Conservation (phyloP, 2,888 invertebrate genomes). For the Holacanthella duospinosa region DNA sequence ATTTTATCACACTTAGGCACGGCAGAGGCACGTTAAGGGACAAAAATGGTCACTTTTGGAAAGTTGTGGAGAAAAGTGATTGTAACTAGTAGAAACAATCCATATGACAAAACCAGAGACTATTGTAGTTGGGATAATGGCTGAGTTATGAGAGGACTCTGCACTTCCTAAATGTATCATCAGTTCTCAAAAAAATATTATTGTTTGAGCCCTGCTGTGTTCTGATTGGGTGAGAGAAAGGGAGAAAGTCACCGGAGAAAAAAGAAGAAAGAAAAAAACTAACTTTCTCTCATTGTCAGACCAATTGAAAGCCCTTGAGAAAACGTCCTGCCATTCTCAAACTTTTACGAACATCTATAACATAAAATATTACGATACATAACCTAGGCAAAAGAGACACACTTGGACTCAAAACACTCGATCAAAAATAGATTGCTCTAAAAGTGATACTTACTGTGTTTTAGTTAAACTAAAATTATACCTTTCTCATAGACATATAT, state of each 20-base stretch:
- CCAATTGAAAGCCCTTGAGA: neutral
- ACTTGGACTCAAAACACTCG: neutral
- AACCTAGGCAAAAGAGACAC: neutral
- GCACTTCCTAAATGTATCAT: neutral
- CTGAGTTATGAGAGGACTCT: neutral
- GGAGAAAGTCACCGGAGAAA: neutral
- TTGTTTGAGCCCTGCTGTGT: neutral
- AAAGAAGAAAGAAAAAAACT: no score
- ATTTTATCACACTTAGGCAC: constrained; percentile 2
- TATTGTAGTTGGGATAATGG: neutral
- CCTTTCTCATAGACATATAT: neutral
- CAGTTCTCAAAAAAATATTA: neutral
- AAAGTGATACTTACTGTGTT: neutral
- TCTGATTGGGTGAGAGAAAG: neutral
- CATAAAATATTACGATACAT: neutral
- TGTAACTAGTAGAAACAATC: neutral
- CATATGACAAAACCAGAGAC: neutral
- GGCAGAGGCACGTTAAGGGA: neutral
- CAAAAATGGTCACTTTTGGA: neutral
- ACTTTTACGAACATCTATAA: neutral
- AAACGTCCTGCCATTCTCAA: neutral
- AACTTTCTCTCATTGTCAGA: neutral
- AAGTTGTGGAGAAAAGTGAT: neutral
- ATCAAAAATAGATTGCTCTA: neutral
- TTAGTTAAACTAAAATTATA: neutral